phyloP scores from a whole-genome alignment of 2,113 vertebrate genomes.

The Hippolais icterina region DNA sequence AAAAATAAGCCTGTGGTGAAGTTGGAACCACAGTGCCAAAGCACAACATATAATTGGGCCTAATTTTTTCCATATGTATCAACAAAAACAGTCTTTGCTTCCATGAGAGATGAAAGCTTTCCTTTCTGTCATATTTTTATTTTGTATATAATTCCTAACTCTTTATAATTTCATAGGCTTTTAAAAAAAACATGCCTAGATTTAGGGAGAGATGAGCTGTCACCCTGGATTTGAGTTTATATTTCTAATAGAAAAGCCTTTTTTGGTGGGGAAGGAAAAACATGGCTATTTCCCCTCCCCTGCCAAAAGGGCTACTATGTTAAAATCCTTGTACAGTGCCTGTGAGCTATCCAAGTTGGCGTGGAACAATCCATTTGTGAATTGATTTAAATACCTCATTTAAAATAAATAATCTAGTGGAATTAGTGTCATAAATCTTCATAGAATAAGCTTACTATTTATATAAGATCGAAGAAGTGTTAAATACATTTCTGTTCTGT shows the following conservation, averaged over 20 bases:
- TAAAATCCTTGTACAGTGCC: conserved; percentile 19
- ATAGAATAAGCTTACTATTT: conserved; percentile 52
- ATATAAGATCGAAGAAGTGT: conserved; percentile 32
- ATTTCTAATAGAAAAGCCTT: conserved; percentile 62
- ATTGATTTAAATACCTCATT: conserved; percentile 63
- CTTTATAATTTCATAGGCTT: conserved; percentile 69
- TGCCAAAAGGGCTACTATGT: conserved; percentile 52
- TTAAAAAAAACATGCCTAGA: conserved; percentile 61
- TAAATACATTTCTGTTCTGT: conserved; percentile 53
- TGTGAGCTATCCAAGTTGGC: conserved; percentile 43
- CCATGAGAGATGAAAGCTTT: conserved; percentile 75
- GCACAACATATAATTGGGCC: conserved; percentile 75
- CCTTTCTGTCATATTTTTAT: conserved; percentile 73
- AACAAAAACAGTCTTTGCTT: conserved; percentile 76
- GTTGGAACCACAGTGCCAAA: conserved; percentile 71
- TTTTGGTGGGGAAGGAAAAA: conserved; percentile 47
- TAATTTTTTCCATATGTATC: conserved; percentile 81
- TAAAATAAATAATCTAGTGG: conserved; percentile 59
- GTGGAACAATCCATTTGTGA: conserved; percentile 59
- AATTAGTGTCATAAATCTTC: conserved; percentile 61
- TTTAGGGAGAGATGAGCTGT: conserved; percentile 64
- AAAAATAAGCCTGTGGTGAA: conserved; percentile 75
- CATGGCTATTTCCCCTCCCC: conserved; percentile 38
- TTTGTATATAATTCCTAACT: conserved; percentile 72
- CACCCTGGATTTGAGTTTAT: conserved; percentile 54